These are phyloP conservation scores for Pterocles burchelli DNA, from an alignment of 2,113 vertebrate species.

Conservation along the genomic window DNA sequence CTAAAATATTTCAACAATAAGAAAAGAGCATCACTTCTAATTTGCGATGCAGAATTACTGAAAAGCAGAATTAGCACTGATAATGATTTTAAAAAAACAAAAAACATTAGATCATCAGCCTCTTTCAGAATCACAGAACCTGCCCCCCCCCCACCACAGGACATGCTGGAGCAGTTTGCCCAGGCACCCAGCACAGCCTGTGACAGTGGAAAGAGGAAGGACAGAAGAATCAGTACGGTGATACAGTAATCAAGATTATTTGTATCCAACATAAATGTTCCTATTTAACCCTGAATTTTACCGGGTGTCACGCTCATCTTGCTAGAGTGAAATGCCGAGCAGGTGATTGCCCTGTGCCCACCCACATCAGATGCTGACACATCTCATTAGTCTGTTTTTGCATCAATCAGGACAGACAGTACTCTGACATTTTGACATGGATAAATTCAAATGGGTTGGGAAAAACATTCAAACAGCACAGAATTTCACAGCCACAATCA, in stretches of 20 bases:
- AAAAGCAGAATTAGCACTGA: background rate
- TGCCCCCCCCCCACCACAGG: background rate
- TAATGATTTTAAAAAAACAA: background rate
- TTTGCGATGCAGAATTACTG: background rate
- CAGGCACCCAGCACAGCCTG: background rate
- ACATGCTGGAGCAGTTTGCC: accelerated
- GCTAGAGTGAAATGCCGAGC: background rate
- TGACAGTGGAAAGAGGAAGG: background rate
- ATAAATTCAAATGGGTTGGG: background rate
- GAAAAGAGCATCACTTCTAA: background rate
- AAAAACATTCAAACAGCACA: background rate
- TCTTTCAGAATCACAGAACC: background rate
- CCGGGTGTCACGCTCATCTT: background rate
- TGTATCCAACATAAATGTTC: background rate
- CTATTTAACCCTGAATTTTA: background rate
- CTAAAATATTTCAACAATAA: background rate
- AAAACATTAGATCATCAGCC: background rate
- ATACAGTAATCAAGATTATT: background rate
- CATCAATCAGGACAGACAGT: accelerated
- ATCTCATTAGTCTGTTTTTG: background rate
- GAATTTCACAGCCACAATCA: background rate
- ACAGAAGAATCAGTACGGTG: background rate
- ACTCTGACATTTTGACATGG: background rate
- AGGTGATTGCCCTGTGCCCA: background rate
- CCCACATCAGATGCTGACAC: background rate